These are phyloP conservation scores for Macrotis lagotis DNA, from an alignment of 2,113 vertebrate genomes.

Conservation along the genomic window DNA sequence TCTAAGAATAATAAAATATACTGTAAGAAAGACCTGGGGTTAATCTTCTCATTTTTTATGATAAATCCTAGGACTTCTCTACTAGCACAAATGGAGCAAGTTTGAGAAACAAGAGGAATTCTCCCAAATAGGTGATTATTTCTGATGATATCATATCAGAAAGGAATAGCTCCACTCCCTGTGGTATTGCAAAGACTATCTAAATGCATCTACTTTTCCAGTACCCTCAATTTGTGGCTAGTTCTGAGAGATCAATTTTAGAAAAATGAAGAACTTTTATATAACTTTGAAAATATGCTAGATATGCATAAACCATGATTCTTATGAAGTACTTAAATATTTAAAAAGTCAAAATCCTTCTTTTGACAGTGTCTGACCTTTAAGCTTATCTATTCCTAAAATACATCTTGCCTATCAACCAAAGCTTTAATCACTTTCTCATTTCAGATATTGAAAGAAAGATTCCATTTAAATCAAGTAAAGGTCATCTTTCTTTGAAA, in stretches of 20 bases:
- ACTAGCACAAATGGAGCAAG: background rate
- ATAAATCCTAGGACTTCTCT: background rate
- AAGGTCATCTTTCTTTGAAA: slow-evolving; percentile 87
- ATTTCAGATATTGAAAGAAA: slow-evolving; percentile 86
- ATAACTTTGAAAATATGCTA: slow-evolving; percentile 74
- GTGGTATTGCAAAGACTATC: background rate
- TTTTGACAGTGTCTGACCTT: slow-evolving; percentile 86
- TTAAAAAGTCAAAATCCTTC: slow-evolving; percentile 83
- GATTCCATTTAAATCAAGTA: slow-evolving; percentile 85
- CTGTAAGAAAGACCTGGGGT: background rate
- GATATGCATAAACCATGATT: slow-evolving; percentile 78
- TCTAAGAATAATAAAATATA: background rate
- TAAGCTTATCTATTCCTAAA: slow-evolving; percentile 85
- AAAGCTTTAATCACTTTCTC: slow-evolving; percentile 86
- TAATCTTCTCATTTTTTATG: background rate
- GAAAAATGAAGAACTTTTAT: slow-evolving; percentile 75
- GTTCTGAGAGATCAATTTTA: slow-evolving; percentile 69
- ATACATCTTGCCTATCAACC: slow-evolving; percentile 84
- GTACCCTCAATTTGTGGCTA: slow-evolving; percentile 48
- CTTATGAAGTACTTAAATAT: slow-evolving; percentile 82
- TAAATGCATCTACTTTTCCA: slow-evolving; percentile 22
- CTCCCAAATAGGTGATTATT: background rate
- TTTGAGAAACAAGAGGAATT: background rate
- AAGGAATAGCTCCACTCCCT: background rate
- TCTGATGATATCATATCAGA: background rate